Percentiles rank a stretch among this genome's conserved stretches.
phyloP scores from a whole-genome alignment of 2,888 invertebrate species.

The Philhelius pedissequus region DNA sequence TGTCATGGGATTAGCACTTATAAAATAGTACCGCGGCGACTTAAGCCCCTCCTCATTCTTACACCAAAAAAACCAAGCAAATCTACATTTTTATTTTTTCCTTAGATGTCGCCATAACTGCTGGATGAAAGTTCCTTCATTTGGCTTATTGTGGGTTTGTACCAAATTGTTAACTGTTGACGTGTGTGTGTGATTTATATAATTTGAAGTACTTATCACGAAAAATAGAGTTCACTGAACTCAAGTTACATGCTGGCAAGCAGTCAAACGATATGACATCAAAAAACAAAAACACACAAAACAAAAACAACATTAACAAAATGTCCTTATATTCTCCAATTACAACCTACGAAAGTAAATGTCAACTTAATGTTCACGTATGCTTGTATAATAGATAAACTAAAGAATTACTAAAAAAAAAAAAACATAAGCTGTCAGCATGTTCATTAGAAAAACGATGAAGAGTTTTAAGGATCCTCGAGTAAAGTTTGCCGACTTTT shows the following conservation, averaged over 20 bases:
- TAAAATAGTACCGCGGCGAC: constrained; percentile 5
- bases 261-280: constrained; percentile 12
- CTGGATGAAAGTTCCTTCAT: neutral
- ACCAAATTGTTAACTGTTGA: neutral
- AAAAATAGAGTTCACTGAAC: constrained; percentile 6
- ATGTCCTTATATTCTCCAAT: neutral
- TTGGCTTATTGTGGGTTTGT: neutral
- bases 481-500: constrained; percentile 38
- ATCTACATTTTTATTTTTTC: constrained; percentile 1
- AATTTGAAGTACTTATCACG: too few species aligned
- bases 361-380: constrained; percentile 58
- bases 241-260: constrained; percentile 2
- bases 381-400: constrained; percentile 8
- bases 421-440: constrained; percentile 21
- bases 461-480: constrained; percentile 28
- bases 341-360: constrained; percentile 33
- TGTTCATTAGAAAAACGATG: constrained; percentile 32
- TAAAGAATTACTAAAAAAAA: neutral
- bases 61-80: neutral
- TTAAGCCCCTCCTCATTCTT: neutral
- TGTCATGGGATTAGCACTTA: constrained; percentile 48
- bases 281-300: too few species aligned
- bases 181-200: neutral
- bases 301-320: neutral
- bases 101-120: constrained; percentile 11